phyloP scores from a whole-genome alignment of 1,140 invertebrate species.

The Ericerus pela region DNA sequence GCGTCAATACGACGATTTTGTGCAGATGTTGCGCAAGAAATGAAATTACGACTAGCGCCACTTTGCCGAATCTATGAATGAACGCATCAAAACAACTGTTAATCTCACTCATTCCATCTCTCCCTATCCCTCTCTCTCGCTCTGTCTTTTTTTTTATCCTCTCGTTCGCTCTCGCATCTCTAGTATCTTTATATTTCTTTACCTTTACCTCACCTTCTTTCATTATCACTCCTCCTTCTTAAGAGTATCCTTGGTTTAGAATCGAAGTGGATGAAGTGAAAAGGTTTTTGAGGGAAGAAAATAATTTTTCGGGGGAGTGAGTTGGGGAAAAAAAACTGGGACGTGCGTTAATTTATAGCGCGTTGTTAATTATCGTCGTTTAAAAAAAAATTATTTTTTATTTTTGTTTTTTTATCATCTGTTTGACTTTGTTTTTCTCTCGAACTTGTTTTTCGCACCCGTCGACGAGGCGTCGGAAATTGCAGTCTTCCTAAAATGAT shows the following conservation, averaged over 20 bases:
- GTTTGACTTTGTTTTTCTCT: no score
- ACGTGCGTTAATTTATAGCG: not conserved
- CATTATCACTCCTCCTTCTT: not conserved
- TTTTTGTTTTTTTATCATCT: no score
- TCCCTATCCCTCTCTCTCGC: not conserved
- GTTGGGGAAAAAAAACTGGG: not conserved
- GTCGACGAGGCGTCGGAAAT: no score
- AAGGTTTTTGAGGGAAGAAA: no score
- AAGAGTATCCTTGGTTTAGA: not conserved
- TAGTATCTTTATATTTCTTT: not conserved
- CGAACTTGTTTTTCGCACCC: no score
- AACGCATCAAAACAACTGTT: conserved; percentile 5
- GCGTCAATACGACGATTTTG: not conserved
- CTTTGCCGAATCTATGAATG: conserved; percentile 10
- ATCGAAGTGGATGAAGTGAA: not conserved
- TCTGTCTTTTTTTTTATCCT: not conserved
- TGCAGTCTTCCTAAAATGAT: no score
- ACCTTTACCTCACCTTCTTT: not conserved
- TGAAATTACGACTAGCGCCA: not conserved
- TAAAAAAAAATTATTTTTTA: no score
- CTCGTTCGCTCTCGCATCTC: not conserved
- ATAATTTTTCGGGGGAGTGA: no score
- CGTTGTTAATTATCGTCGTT: not conserved
- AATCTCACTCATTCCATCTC: not conserved
- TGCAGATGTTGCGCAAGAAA: not conserved